Evolutionary conservation across 1,140 invertebrate genomes (phyloP).

Genomic region (Drosophila fuyamai): DNA sequence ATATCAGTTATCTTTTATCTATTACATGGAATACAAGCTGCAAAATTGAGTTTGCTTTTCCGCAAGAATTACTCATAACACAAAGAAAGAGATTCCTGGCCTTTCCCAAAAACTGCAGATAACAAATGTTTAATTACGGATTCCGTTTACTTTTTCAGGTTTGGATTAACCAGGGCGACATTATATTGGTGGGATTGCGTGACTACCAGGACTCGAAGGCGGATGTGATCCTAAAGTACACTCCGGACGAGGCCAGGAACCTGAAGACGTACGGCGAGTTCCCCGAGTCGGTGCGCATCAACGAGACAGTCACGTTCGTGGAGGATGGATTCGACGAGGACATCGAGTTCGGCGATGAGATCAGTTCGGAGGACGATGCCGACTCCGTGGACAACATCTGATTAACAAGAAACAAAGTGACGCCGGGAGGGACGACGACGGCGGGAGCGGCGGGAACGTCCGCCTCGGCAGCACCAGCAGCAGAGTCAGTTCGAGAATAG

Average conservation of each 20-base stretch:
- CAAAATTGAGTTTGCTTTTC: constrained; percentile 43
- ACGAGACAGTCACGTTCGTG: constrained; percentile 96
- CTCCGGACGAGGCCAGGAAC: constrained; percentile 99
- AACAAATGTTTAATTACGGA: not conserved
- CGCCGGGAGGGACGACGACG: constrained; percentile 41
- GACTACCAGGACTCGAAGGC: constrained; percentile 99
- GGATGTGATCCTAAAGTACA: constrained; percentile 99
- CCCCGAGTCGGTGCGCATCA: constrained; percentile 98
- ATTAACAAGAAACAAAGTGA: constrained; percentile 74
- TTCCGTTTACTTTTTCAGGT: constrained; percentile 85
- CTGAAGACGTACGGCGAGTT: constrained; percentile 99
- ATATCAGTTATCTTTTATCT: constrained; percentile 70
- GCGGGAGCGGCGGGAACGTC: constrained; percentile 28
- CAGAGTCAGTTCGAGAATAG: constrained; percentile 67
- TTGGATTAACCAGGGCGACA: constrained; percentile 99
- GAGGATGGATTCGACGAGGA: constrained; percentile 97
- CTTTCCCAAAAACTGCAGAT: constrained; percentile 22
- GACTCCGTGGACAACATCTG: constrained; percentile 90
- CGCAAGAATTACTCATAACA: constrained; percentile 12
- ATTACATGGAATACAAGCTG: constrained; percentile 57
- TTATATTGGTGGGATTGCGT: constrained; percentile 97
- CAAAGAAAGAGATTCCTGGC: constrained; percentile 20
- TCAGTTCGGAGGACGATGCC: constrained; percentile 94
- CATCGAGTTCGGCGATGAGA: constrained; percentile 97
- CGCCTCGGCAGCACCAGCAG: constrained; percentile 30